Evolutionary conservation across 2,113 vertebrate species (phyloP), one percentile per base, ranked within the genome.

Genomic region (Ornithorhynchus anatinus): DNA sequence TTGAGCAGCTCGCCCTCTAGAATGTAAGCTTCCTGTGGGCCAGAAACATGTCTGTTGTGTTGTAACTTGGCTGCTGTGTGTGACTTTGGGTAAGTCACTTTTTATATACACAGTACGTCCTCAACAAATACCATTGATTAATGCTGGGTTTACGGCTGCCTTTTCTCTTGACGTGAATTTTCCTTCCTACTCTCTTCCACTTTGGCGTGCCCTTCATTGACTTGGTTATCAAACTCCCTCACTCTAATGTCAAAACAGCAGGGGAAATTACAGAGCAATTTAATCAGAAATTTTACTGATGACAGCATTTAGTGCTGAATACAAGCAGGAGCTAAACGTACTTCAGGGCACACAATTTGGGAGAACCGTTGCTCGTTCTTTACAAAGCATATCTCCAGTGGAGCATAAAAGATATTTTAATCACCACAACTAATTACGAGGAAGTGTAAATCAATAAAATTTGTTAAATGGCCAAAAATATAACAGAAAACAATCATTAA

Each of bases 381-480:
- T 84, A 84, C 58, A 85, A 81, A 84, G 75, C 67, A 80, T 80
- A 71, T 80, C 83, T 75, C 83, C 44, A 57, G 63, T 77, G 81
- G 58, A 57, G 62, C 31, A 48, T 88, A 85, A 85, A 84, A 85
- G 73, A 76, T 84, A 88, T 84, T 84, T 85, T 77, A 85, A 88
- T 80, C 83, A 82, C 83, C 81, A 29, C 53, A 70, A 77, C 86
- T 80, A 85, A 85, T 88, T 88, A 85, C 67, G 80, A 84, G 81
- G 78, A 88, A 84, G 75, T 84, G 75, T 82, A 84, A 88, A 82
- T 88, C 81, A 84, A 85, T 84, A 88, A 80, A 75, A 75, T 75
- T 85, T 69, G 67, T 75, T 81, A 84, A 84, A 82, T 78, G 73
- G 75, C 43, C 70, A 85, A 84, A 85, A 82, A 85, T 84, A 85